Conservation (phyloP, 2,113 vertebrate species). For the Herpailurus yagouaroundi region DNA sequence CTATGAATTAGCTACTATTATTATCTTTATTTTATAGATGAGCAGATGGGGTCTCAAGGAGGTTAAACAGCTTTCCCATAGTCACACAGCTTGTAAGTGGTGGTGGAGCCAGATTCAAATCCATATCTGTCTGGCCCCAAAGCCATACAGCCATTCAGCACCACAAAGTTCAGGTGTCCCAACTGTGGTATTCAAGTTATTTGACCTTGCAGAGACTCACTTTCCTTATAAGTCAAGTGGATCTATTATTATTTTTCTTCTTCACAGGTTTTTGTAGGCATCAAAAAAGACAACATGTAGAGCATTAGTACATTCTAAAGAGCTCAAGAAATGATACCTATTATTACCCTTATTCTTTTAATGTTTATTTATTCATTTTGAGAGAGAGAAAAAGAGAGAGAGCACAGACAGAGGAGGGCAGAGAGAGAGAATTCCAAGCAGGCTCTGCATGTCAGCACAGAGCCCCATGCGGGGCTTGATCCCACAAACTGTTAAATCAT, state of each 20-base stretch:
- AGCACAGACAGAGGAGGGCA: no score
- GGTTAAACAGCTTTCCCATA: background rate
- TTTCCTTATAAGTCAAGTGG: background rate
- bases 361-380: no score
- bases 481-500: no score
- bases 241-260: background rate
- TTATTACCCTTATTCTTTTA: background rate
- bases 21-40: background rate
- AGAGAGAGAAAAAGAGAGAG: no score
- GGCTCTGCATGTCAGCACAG: no score
- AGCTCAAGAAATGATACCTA: background rate
- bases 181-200: background rate
- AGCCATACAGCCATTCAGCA: background rate
- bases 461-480: no score
- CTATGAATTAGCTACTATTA: background rate
- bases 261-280: background rate
- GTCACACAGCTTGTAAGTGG: background rate
- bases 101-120: slow-evolving; percentile 11
- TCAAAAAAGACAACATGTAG: background rate
- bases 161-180: background rate
- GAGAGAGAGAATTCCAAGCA: no score
- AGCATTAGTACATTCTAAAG: slow-evolving; percentile 5
- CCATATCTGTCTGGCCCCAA: background rate
- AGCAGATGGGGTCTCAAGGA: background rate
- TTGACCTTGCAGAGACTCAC: background rate